Conservation (phyloP, 2,888 invertebrate genomes). For the Sepioteuthis lessoniana region DNA sequence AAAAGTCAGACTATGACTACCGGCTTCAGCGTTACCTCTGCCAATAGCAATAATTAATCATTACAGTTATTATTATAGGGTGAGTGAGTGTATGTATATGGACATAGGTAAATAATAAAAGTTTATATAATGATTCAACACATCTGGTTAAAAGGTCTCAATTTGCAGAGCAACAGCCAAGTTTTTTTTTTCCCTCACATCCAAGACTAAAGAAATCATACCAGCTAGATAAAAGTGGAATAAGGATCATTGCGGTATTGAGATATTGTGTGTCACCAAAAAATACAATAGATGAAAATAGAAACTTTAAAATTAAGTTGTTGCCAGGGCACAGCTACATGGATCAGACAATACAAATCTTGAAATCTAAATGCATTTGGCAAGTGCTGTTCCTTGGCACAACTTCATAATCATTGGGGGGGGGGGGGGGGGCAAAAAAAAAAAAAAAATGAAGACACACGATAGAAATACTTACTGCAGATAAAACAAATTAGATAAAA, state of each 20-base stretch:
- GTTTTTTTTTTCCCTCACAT: background rate
- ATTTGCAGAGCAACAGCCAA: background rate
- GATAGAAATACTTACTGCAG: background rate
- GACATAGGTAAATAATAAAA: background rate
- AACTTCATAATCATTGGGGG: no score
- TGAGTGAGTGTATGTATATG: conserved; percentile 13
- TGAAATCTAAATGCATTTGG: no score
- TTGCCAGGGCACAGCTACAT: no score
- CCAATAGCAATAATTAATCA: conserved; percentile 12
- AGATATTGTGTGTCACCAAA: no score
- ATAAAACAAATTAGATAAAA: background rate
- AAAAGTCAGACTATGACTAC: conserved; percentile 1
- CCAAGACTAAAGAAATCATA: background rate
- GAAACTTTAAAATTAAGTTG: no score
- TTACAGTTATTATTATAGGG: background rate
- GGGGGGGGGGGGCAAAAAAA: no score
- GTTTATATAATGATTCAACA: background rate
- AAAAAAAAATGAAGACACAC: background rate
- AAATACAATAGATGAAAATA: no score
- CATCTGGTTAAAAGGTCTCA: background rate
- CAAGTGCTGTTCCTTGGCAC: no score
- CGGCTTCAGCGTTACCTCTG: conserved; percentile 44
- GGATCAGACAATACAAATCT: no score
- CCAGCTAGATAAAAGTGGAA: no score
- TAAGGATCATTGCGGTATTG: no score